A percentile compares a stretch with the other conserved stretches of the same genome.
phyloP scores from a whole-genome alignment of 1,140 invertebrate genomes.

The Anoplolepis gracilipes region DNA sequence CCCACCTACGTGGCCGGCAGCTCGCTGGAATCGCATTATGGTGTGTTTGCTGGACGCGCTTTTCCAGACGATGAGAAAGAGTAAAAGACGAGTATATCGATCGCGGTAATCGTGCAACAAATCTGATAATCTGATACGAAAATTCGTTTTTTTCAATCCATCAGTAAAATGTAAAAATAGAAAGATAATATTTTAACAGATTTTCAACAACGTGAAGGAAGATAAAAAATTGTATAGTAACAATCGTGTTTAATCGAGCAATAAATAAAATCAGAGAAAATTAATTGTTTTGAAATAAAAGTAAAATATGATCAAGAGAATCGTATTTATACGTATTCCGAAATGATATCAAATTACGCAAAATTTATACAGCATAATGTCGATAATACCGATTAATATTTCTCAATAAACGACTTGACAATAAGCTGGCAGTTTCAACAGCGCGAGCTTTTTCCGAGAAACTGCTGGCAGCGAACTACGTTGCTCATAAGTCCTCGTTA shows the following conservation, averaged over 20 bases:
- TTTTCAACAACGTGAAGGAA: not conserved
- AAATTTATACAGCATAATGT: not conserved
- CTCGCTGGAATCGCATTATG: conserved; percentile 48
- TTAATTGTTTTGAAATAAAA: conserved; percentile 18
- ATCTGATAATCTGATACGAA: conserved; percentile 49
- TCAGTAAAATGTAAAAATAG: conserved; percentile 10
- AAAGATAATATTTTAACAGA: conserved; percentile 38
- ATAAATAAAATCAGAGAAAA: conserved; percentile 20
- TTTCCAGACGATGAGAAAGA: conserved; percentile 1
- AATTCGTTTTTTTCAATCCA: not conserved
- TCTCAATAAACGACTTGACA: conserved; percentile 14
- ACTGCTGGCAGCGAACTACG: conserved; percentile 44
- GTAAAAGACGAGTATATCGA: not conserved
- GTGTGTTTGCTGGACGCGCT: conserved; percentile 27
- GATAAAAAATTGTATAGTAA: conserved; percentile 12
- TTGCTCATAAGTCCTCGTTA: conserved; percentile 72
- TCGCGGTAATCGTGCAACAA: conserved; percentile 35
- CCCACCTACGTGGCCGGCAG: conserved; percentile 42
- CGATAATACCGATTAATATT: conserved; percentile 3
- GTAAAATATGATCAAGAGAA: conserved; percentile 7
- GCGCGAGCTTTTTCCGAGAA: conserved; percentile 32
- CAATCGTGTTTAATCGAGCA: conserved; percentile 11
- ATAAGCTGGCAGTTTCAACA: conserved; percentile 8
- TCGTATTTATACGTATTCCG: not conserved
- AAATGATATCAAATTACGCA: conserved; percentile 3